Percentiles rank a stretch among this genome's conserved stretches.
phyloP scores from a whole-genome alignment of 2,113 vertebrate genomes.

The Herpetotheres cachinnans region DNA sequence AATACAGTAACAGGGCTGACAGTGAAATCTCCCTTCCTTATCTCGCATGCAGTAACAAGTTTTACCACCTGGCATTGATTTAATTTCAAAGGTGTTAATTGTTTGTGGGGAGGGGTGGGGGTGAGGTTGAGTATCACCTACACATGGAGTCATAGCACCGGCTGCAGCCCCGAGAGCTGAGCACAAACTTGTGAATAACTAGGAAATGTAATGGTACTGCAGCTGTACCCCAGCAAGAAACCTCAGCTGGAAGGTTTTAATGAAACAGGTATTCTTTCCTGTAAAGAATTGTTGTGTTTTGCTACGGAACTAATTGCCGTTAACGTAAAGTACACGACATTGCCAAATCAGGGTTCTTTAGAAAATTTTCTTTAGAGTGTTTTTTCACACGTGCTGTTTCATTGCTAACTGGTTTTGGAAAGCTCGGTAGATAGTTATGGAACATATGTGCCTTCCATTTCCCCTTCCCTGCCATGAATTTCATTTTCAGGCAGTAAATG shows the following conservation, averaged over 20 bases:
- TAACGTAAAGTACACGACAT: not conserved
- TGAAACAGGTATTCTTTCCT: conserved; percentile 8
- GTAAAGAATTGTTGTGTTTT: not conserved
- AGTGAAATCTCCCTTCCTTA: not conserved
- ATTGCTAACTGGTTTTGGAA: not conserved
- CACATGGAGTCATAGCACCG: not conserved
- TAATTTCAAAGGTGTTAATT: not conserved
- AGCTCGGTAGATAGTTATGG: not conserved
- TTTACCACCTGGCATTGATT: not conserved
- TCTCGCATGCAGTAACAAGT: not conserved
- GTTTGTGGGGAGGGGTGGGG: not conserved
- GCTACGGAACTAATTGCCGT: conserved; percentile 16
- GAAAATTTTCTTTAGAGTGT: not conserved
- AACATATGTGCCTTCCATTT: not conserved
- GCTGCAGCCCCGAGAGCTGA: not conserved
- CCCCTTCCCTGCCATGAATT: not conserved
- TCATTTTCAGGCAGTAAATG: not conserved
- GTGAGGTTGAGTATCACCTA: not conserved
- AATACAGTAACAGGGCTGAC: not conserved
- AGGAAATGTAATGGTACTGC: not conserved
- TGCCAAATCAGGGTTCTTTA: not conserved
- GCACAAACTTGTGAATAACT: not conserved
- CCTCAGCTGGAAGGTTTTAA: not conserved
- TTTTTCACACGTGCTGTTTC: not conserved
- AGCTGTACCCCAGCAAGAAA: not conserved